Percentiles rank a stretch among this genome's conserved stretches.
phyloP scores from a whole-genome alignment of 2,888 invertebrate genomes.

The Leptinotarsa haldemani region DNA sequence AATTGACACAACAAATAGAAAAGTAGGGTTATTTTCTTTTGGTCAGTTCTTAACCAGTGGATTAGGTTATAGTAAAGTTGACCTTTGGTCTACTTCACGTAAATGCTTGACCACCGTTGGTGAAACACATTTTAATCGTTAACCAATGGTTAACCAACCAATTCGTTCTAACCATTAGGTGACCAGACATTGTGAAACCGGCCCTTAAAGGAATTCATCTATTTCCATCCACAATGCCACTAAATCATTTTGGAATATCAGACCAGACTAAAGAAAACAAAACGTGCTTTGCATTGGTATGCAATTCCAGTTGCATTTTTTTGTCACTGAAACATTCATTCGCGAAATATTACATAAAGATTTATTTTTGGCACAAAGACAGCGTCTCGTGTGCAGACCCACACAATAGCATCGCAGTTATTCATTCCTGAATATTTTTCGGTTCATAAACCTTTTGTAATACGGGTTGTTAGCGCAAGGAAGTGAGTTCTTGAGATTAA shows the following conservation, averaged over 20 bases:
- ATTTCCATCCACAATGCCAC: background rate
- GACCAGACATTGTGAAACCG: too few species aligned
- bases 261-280: slow-evolving; percentile 16
- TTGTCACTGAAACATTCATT: slow-evolving; percentile 20
- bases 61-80: too few species aligned
- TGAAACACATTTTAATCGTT: too few species aligned
- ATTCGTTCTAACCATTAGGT: too few species aligned
- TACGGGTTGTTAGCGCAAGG: slow-evolving; percentile 38
- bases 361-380: slow-evolving; percentile 28
- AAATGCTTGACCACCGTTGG: too few species aligned
- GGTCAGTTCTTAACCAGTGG: too few species aligned
- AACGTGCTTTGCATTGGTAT: slow-evolving; percentile 10
- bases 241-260: slow-evolving; percentile 9
- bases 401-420: slow-evolving; percentile 26
- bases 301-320: slow-evolving; percentile 18
- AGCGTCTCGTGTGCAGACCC: slow-evolving; percentile 19
- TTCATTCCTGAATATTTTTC: slow-evolving; percentile 49
- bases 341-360: slow-evolving; percentile 27
- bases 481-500: slow-evolving; percentile 42
- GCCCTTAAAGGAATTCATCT: background rate
- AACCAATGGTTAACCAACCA: too few species aligned
- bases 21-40: too few species aligned
- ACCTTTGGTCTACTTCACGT: too few species aligned
- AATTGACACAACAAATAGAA: too few species aligned
- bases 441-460: slow-evolving; percentile 48